A percentile compares a stretch with the other conserved stretches of the same genome.
Conservation (phyloP, 2,113 vertebrate genomes). For the Nerophis ophidion region DNA sequence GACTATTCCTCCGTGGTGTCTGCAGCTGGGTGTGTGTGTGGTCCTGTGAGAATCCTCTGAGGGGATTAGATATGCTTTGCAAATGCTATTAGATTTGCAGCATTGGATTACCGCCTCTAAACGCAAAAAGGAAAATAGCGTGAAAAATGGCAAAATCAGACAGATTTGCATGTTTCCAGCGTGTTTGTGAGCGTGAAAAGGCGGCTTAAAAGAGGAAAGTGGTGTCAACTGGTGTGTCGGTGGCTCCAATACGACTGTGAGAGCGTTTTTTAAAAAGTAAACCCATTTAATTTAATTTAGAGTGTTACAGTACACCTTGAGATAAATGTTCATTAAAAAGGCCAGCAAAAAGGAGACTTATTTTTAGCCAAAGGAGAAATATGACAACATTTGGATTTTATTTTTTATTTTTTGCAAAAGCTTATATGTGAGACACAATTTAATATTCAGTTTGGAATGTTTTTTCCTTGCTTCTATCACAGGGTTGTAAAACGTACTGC, state of each 20-base stretch:
- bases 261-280: constrained; percentile 21
- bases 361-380: constrained; percentile 41
- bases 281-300: constrained; percentile 30
- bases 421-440: neutral
- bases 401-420: neutral
- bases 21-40: constrained; percentile 22
- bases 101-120: constrained; percentile 62
- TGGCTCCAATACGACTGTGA: constrained; percentile 33
- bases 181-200: constrained; percentile 14
- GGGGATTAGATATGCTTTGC: constrained; percentile 66
- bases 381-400: constrained; percentile 11
- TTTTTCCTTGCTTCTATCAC: neutral
- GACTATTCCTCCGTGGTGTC: constrained; percentile 42
- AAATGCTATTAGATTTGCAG: constrained; percentile 64
- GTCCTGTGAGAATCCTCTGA: constrained; percentile 40
- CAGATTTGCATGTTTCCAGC: constrained; percentile 45
- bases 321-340: constrained; percentile 58
- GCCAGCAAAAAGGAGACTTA: constrained; percentile 33
- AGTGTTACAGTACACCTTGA: constrained; percentile 33
- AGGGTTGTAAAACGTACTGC: too few relatives aligned
- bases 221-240: constrained; percentile 13
- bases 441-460: neutral
- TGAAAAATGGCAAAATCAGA: constrained; percentile 50
- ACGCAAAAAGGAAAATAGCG: constrained; percentile 39
- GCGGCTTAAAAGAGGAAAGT: constrained; percentile 18